Evolutionary conservation across 2,113 vertebrate genomes (phyloP), one percentile per base, ranked within the genome.

Genomic region (Gobius niger): DNA sequence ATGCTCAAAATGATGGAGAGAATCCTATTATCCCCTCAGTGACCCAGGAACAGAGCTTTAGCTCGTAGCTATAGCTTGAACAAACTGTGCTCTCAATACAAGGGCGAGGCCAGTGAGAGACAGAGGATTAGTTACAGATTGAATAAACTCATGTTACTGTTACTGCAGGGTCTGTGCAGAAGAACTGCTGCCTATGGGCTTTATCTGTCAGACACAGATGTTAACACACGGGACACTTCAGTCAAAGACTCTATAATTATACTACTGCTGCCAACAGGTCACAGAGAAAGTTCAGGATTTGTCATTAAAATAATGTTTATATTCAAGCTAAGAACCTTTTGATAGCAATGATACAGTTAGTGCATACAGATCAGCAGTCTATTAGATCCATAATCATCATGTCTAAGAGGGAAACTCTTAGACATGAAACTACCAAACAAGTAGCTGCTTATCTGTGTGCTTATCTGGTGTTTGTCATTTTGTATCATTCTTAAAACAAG

Each of bases 21-120:
- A 91, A 89, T 93, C 91, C 91, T 92, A 89, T 50, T 94, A 94
- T 93, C 94, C 94, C 92, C 84, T 77, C 89, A 91, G 70, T 91
- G 94, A 96, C 94, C 94, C 93, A 94, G 86, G 90, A 93, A 92
- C 75, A 75, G 61, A 64, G 85, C 86, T 80, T 84, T 62, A 40
- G 67, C 85, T 89, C 76, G 61, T 60, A 73, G 67, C 89, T 86
- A 82, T 82, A 85, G 82, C 83, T 85, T 84, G 59, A 77, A 85
- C 70, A 91, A 92, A 89, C 89, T 87, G 81, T 88, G 82, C 82
- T 77, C 72, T 82, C 63, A 73, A 61, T 82, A 82, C 85, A 78
- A 82, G 83, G 91, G 90, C 7, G 87, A 90, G 87, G 83, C 76
- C 51, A 77, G 57, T 71, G 77, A 83, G 16, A 82, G 68, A 83